Conservation (phyloP, 2,888 invertebrate genomes). For the Latrodectus hesperus region DNA sequence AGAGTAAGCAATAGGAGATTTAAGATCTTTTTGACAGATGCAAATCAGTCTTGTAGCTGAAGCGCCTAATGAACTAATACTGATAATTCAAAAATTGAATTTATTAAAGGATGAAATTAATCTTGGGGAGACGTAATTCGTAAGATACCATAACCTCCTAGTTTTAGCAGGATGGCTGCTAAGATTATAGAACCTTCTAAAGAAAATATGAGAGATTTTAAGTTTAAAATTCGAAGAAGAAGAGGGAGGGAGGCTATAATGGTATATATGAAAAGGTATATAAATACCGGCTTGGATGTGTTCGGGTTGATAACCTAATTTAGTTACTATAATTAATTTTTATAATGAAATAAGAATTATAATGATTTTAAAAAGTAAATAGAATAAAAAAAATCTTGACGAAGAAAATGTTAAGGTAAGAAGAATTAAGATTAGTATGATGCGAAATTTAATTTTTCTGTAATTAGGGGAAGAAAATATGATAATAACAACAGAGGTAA, state of each 20-base stretch:
- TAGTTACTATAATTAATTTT: slow-evolving; percentile 12
- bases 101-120: too few species aligned
- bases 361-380: slow-evolving; percentile 12
- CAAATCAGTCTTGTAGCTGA: too few species aligned
- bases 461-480: background rate
- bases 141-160: too few species aligned
- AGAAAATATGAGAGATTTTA: too few species aligned
- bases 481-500: background rate
- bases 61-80: too few species aligned
- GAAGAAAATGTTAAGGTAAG: background rate
- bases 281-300: slow-evolving; percentile 13
- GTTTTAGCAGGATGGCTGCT: slow-evolving; percentile 25
- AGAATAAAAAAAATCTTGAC: background rate
- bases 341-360: too few species aligned
- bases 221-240: background rate
- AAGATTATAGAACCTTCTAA: slow-evolving; percentile 33
- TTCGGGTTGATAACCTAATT: slow-evolving; percentile 16
- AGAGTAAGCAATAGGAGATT: too few species aligned
- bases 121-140: too few species aligned
- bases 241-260: background rate
- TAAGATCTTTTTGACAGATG: too few species aligned
- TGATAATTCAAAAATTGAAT: too few species aligned
- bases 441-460: background rate
- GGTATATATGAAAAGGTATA: slow-evolving; percentile 16
- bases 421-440: background rate